These are phyloP conservation scores for Semotilus atromaculatus DNA, from an alignment of 2,797 vertebrate genomes.

Conservation along the genomic window DNA sequence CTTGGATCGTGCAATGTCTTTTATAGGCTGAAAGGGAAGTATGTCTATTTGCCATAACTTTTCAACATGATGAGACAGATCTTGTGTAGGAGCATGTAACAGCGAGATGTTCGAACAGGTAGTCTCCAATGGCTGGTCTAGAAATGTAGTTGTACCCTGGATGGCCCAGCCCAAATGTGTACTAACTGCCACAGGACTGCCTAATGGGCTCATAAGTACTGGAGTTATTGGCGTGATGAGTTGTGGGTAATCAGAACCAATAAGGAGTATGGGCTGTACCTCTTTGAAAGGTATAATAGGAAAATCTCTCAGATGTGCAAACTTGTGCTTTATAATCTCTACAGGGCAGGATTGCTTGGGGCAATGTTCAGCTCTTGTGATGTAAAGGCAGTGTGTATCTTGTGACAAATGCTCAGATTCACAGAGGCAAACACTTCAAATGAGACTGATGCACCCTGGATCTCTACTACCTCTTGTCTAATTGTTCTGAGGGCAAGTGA, in stretches of 20 bases:
- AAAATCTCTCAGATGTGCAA: neutral
- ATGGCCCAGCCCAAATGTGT: no score
- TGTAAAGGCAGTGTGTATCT: neutral
- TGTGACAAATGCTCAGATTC: neutral
- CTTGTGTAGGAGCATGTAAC: no score
- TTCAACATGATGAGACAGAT: no score
- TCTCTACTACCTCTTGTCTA: conserved; percentile 23
- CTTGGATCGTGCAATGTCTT: neutral
- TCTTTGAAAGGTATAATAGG: no score
- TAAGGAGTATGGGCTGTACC: conserved; percentile 17
- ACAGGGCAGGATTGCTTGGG: conserved; percentile 29
- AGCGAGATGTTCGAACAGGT: no score
- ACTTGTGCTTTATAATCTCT: neutral
- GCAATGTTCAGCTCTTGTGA: conserved; percentile 13
- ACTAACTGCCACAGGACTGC: no score
- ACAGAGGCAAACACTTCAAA: conserved; percentile 19
- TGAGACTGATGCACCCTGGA: conserved; percentile 9
- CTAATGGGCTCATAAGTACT: no score
- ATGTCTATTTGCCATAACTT: neutral
- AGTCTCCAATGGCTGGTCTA: no score
- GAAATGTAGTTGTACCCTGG: no score
- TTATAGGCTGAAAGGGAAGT: neutral
- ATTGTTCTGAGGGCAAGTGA: conserved; percentile 8
- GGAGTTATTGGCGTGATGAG: neutral
- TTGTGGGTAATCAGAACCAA: conserved; percentile 27